A percentile compares a stretch with the other conserved stretches of the same genome.
Conservation (phyloP, 1,140 invertebrate genomes). For the Aphaenogaster rudis region DNA sequence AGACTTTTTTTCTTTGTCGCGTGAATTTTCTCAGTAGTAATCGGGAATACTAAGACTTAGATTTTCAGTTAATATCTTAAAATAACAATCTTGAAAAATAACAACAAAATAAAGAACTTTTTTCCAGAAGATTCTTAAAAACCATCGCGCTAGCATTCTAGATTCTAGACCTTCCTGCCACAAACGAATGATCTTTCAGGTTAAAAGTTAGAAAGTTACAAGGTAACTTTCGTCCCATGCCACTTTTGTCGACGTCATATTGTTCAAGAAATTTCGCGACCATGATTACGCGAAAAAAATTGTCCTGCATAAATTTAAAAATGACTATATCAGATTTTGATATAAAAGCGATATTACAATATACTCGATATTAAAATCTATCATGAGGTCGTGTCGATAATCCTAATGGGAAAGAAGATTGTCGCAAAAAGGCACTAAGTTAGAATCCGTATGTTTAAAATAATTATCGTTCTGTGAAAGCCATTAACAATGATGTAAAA, state of each 20-base stretch:
- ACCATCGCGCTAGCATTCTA: too few species aligned
- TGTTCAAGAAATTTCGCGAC: not conserved
- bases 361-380: not conserved
- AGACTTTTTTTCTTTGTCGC: not conserved
- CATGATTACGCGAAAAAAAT: not conserved
- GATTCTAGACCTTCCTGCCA: too few species aligned
- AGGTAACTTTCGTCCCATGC: not conserved
- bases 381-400: conserved; percentile 13
- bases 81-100: too few species aligned
- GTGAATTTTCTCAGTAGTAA: not conserved
- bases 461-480: not conserved
- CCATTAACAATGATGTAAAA: not conserved
- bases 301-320: not conserved
- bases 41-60: not conserved
- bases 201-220: not conserved
- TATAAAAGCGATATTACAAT: conserved; percentile 11
- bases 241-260: not conserved
- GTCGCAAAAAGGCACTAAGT: conserved; percentile 9
- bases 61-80: not conserved
- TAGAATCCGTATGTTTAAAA: not conserved
- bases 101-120: too few species aligned
- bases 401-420: conserved; percentile 43
- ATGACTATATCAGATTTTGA: not conserved
- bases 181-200: not conserved
- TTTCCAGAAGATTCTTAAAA: too few species aligned